Base-by-base conservation (phyloP, 2,888 invertebrate species). In the Cyclophora punctaria region DNA sequence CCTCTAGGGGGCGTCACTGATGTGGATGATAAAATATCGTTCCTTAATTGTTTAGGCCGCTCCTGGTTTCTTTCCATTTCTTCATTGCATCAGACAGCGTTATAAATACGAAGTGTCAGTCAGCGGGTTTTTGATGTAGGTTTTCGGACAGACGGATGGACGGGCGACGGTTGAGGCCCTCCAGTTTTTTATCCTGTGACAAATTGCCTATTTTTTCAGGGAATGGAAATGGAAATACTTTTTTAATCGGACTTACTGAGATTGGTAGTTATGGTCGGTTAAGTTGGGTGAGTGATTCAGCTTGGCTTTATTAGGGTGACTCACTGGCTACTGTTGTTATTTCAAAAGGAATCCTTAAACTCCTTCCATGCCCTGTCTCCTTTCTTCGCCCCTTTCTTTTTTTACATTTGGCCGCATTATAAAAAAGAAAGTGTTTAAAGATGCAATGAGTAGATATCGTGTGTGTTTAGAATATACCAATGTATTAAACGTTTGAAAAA, bases 81-180 rank as follows among this genome's bases (percentile, higher is more conserved):
- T 54, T 55, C 53, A 58, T 63, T 71, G 69, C 69, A 73, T 64
- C 67, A 67, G 62, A 60, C 63, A 55, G 60, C 67, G 67, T 71
- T 77, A 77, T 79, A 80, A 78, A 82, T 80, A 78, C 71, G 69
- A 64, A 69, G 75, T 77, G 79, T 79, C 80, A 77, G 76, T 77
- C 78, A 75, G 63, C 69, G 67, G 55, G 66, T 69, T 79, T 82
- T 81, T 82, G 82, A 83, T 70, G 71, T 67, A 79, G 82, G 82
- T 83, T 66, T 67, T 61, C 66, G 68, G 80, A 80, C 80, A 81
- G 81, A 80, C 67, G 74, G 81, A 80, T 75, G 71, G 80, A 80
- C 74, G 78, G 82, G 5, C 37, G 72, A 72, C 72, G 68, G 56
- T 5, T 37, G 50, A 58, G 68, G 71, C 66, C 67, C 61, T 56